Conservation (phyloP, 1,140 invertebrate genomes). For the Platorchestia sp. region DNA sequence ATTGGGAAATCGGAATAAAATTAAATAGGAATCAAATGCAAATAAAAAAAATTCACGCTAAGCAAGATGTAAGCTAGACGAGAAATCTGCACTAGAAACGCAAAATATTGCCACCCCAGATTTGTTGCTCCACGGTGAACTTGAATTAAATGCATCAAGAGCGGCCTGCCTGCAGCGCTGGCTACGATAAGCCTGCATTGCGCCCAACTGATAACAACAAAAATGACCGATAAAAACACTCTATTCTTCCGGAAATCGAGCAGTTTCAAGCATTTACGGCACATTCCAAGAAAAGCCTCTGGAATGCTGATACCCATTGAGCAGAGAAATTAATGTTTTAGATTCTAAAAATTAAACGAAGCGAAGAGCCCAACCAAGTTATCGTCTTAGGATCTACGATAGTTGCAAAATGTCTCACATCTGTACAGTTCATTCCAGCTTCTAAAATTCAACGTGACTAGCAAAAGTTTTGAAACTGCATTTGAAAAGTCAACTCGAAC, state of each 20-base stretch:
- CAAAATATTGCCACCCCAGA: background rate
- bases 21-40: background rate
- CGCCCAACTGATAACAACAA: background rate
- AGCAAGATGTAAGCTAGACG: background rate
- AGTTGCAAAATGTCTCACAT: background rate
- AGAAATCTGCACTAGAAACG: background rate
- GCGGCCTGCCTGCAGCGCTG: background rate
- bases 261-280: background rate
- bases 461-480: background rate
- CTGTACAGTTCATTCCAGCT: background rate
- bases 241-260: background rate
- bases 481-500: background rate
- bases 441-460: background rate
- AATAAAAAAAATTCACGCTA: background rate
- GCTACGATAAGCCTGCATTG: background rate
- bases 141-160: background rate
- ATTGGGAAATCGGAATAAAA: no score
- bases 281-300: background rate
- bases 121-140: background rate
- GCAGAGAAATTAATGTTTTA: background rate
- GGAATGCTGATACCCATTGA: background rate
- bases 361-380: background rate
- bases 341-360: background rate
- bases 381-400: background rate
- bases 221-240: background rate